Evolutionary conservation across 2,797 vertebrate species (phyloP), one percentile per base, ranked within the genome.

Genomic region (Scyliorhinus canicula): DNA sequence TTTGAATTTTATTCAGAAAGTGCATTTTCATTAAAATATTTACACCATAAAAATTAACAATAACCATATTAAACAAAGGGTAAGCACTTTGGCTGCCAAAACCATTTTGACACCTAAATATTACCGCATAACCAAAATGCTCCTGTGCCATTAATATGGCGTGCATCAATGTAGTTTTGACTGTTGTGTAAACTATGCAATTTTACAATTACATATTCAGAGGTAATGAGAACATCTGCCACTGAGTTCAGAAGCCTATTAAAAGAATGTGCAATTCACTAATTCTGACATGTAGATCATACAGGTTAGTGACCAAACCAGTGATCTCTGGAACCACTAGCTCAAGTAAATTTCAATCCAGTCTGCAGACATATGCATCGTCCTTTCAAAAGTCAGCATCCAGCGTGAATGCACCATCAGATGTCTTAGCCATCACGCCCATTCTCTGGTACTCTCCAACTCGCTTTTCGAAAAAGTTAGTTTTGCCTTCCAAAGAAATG

Each of bases 381-480:
- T 71, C 95, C 95, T 5, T 95, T 98, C 96, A 99, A 96, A 99
- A 99, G 95, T 99, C 98, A 0, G 99, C 99, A 96, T 99, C 99
- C 96, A 99, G 96, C 47, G 98, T 98, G 96, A 99, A 99, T 26
- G 98, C 97, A 96, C 98, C 99, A 96, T 99, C 98, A 0, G 97
- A 97, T 7, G 98, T 11, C 0, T 97, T 98, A 0, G 98, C 98
- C 99, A 99, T 99, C 19, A 99, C 98, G 4, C 99, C 98, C 99
- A 99, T 99, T 96, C 98, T 97, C 97, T 99, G 99, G 96, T 99
- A 99, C 96, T 99, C 98, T 65, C 98, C 99, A 11, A 99, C 99
- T 50, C 98, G 96, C 97, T 99, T 99, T 97, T 99, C 99, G 96
- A 99, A 99, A 97, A 99, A 99, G 97, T 99, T 99, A 35, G 99